Evolutionary conservation across 2,888 invertebrate species (phyloP).

Genomic region (Thysanoteuthis rhombus): DNA sequence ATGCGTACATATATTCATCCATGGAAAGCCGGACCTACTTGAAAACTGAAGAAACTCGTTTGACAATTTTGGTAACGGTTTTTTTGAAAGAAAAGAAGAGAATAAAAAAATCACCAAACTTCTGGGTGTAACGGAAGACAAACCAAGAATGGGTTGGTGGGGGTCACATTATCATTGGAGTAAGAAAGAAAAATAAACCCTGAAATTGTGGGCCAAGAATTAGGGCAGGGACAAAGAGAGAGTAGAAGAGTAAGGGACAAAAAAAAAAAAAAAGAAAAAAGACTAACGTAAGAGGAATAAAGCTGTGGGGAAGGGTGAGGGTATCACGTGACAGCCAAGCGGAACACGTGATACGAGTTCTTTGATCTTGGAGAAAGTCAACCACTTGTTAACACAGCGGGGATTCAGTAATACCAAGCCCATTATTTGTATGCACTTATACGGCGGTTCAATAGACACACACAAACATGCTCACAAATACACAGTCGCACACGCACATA

Average conservation of each 20-base stretch:
- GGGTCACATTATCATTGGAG: not conserved
- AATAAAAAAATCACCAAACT: not conserved
- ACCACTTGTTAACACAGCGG: not conserved
- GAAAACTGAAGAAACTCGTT: too few relatives aligned
- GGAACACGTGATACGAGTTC: not conserved
- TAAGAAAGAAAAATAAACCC: not conserved
- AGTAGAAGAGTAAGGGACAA: not conserved
- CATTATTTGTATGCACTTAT: not conserved
- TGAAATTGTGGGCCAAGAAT: not conserved
- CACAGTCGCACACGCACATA: not conserved
- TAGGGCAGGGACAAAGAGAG: not conserved
- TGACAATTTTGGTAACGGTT: not conserved
- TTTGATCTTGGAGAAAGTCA: not conserved
- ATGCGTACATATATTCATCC: too few relatives aligned
- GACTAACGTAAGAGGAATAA: not conserved
- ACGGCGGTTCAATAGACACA: not conserved
- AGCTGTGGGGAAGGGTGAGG: not conserved
- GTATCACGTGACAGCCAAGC: not conserved
- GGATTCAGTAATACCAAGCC: not conserved
- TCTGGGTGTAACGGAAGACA: not conserved
- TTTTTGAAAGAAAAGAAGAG: rapidly evolving
- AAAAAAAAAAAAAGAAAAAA: not conserved
- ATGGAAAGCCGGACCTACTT: too few relatives aligned
- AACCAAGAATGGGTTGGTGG: too few relatives aligned
- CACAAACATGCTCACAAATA: not conserved